Evolutionary conservation across 1,140 invertebrate species (phyloP), one percentile per base, ranked within the genome.

Genomic region (Lepidurus apus): DNA sequence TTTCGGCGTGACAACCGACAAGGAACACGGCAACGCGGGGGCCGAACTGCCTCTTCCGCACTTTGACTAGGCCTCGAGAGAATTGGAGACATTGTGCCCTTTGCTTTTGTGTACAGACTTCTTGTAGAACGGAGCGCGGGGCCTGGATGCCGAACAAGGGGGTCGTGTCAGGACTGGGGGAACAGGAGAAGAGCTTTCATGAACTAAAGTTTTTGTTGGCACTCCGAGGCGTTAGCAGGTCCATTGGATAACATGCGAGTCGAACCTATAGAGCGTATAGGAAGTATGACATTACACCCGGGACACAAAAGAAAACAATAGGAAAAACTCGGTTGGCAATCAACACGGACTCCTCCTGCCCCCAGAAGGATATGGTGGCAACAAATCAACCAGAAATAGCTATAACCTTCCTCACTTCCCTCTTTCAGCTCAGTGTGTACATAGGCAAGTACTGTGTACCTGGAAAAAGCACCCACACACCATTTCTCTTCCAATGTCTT

Each of bases 1-100:
- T 65, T 65, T 65, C 53, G 53, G 53, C 53, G 53, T 65, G 53
- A 65, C 53, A 65, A 65, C 53, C 53, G 53, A 65, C 53, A 65
- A 65, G 9, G 53, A 65, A 65, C 53, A 65, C 53, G 53, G 9
- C 53, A 65, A 65, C 53, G n/a, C 53, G 53, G 53, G 53, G 10
- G 53, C 53, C 53, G 21, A 65, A 65, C 53, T 65, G 53, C 53
- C 53, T 65, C 53, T 65, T 65, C 53, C 53, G n/a, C 53, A 65
- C 53, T 65, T 65, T 65, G 53, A 65, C 53, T 65, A 65, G 53
- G 53, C 53, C 53, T 65, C 53, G 53, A 65, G 53, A 65, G 53
- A 65, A 65, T 65, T 65, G 53, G 13, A 65, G 53, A 65, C 53
- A 65, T 9, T 65, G 8, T 21, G 53, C 53, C 45, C 53, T 65